Conservation (phyloP, 2,113 vertebrate species). For the Calidris pugnax region DNA sequence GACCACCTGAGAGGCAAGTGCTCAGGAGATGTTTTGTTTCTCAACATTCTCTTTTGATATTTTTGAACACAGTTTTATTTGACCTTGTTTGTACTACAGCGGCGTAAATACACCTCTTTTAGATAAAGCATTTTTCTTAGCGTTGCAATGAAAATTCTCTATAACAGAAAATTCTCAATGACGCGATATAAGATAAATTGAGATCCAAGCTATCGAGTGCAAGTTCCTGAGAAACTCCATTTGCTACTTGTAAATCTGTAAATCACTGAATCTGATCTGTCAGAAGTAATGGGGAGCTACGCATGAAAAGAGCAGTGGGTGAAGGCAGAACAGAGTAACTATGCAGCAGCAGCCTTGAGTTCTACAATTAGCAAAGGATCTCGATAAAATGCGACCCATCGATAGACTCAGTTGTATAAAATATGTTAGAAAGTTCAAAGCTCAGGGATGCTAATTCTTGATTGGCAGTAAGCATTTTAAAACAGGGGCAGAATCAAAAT, state of each 20-base stretch:
- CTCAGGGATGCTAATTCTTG: background rate
- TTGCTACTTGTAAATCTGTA: background rate
- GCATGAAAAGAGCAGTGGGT: background rate
- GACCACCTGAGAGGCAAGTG: background rate
- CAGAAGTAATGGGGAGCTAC: background rate
- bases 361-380: background rate
- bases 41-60: background rate
- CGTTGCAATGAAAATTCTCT: background rate
- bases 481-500: background rate
- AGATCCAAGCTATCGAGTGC: background rate
- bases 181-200: background rate
- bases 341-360: background rate
- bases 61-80: background rate
- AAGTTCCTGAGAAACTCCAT: background rate
- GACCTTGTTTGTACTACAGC: background rate
- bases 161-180: background rate
- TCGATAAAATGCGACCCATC: background rate
- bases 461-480: background rate
- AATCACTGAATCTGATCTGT: background rate
- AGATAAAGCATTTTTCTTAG: background rate
- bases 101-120: background rate
- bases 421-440: background rate
- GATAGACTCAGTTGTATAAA: background rate
- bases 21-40: background rate
- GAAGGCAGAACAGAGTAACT: background rate